Conservation (phyloP, 2,113 vertebrate species). For the Mustela lutreola region DNA sequence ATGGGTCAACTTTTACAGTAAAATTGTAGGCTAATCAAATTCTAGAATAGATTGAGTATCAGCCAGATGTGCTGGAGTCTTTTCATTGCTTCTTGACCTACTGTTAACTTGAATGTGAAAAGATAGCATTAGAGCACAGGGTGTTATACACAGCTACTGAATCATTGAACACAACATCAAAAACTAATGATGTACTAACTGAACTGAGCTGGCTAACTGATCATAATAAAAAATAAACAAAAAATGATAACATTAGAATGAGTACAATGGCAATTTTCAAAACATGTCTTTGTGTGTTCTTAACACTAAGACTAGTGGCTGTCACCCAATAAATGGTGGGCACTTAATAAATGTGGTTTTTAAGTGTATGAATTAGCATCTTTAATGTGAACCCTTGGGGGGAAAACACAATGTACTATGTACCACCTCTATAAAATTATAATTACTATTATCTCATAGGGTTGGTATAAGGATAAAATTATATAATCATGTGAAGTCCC, state of each 20-base stretch:
- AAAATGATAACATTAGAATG: background rate
- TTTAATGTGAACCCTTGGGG: background rate
- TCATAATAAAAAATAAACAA: background rate
- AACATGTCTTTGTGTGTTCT: background rate
- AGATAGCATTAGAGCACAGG: background rate
- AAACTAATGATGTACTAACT: background rate
- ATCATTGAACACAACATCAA: background rate
- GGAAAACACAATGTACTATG: background rate
- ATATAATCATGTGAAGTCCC: background rate
- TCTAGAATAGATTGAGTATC: background rate
- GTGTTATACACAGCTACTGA: background rate
- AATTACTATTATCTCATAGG: background rate
- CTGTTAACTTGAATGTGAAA: conserved; percentile 43
- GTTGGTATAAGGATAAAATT: background rate
- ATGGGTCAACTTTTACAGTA: background rate
- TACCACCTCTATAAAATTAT: background rate
- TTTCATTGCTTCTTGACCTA: background rate
- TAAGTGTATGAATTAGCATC: background rate
- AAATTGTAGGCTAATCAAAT: background rate
- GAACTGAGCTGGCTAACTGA: background rate
- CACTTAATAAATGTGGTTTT: background rate
- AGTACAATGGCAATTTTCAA: background rate
- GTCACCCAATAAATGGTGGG: background rate
- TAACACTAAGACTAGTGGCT: background rate
- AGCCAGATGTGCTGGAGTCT: background rate